A percentile compares a stretch with the other conserved stretches of the same genome.
These are phyloP conservation scores for Catocala sponsa DNA, from an alignment of 2,888 invertebrate species.

Conservation along the genomic window DNA sequence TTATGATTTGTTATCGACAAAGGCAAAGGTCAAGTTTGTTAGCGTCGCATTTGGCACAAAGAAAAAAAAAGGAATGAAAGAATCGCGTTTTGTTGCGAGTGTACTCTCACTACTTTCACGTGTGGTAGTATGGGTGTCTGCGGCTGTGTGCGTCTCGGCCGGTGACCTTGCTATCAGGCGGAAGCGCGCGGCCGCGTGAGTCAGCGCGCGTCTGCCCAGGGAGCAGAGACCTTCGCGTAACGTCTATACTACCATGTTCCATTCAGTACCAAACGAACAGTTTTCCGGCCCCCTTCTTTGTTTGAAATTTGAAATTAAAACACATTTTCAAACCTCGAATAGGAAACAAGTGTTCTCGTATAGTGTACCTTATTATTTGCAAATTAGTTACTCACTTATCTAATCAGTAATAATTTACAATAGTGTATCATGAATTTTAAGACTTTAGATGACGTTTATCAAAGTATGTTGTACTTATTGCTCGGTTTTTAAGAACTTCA, in stretches of 20 bases:
- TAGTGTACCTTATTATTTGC: too few relatives aligned
- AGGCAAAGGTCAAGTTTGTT: slow-evolving; percentile 42
- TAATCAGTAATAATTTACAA: too few relatives aligned
- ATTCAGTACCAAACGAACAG: slow-evolving; percentile 45
- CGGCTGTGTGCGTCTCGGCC: slow-evolving; percentile 75
- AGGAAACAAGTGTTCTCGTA: slow-evolving; percentile 17
- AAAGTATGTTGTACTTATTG: not conserved
- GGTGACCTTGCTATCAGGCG: slow-evolving; percentile 88
- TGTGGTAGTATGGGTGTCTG: slow-evolving; percentile 56
- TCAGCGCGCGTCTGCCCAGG: slow-evolving; percentile 83
- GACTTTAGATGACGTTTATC: not conserved
- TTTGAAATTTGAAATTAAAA: slow-evolving; percentile 42
- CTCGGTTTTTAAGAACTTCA: slow-evolving; percentile 17
- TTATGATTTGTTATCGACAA: slow-evolving; percentile 34
- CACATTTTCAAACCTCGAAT: slow-evolving; percentile 38
- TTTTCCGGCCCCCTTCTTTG: slow-evolving; percentile 49
- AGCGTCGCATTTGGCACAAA: slow-evolving; percentile 27
- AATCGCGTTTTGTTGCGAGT: slow-evolving; percentile 60
- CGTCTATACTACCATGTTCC: slow-evolving; percentile 57
- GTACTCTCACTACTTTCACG: slow-evolving; percentile 86
- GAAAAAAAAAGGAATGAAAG: slow-evolving; percentile 24
- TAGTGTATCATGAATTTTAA: too few relatives aligned
- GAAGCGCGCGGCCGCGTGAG: slow-evolving; percentile 83
- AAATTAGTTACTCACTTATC: too few relatives aligned
- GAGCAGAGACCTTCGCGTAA: slow-evolving; percentile 79